A percentile compares a stretch with the other conserved stretches of the same genome.
phyloP scores from a whole-genome alignment of 2,888 invertebrate genomes.

The Campoplex capitator region DNA sequence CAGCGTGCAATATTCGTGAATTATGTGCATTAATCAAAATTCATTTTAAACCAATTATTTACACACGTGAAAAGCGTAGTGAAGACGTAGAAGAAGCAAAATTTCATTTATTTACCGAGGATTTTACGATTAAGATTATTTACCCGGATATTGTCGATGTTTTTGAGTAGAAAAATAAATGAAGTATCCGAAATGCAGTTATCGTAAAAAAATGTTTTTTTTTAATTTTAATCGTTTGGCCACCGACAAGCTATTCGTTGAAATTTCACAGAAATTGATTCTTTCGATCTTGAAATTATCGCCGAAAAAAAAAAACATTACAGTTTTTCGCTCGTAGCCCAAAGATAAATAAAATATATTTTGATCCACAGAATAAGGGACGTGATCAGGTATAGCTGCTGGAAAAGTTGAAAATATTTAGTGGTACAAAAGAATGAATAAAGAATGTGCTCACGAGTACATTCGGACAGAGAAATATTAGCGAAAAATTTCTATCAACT shows the following conservation, averaged over 20 bases:
- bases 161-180: not conserved
- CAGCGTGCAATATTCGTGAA: not conserved
- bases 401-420: not conserved
- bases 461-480: not conserved
- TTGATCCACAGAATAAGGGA: not conserved
- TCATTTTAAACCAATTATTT: not conserved
- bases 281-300: not conserved
- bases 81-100: not conserved
- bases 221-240: not conserved
- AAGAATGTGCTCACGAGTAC: not conserved
- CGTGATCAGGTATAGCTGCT: not conserved
- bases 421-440: not conserved
- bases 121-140: not conserved
- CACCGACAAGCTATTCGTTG: not conserved
- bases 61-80: not conserved
- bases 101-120: too few relatives aligned
- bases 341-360: not conserved
- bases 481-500: conserved; percentile 31
- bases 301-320: too few relatives aligned
- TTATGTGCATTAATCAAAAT: not conserved
- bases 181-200: not conserved
- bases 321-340: not conserved
- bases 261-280: not conserved
- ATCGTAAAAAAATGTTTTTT: too few relatives aligned
- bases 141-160: too few relatives aligned